Evolutionary conservation across 92 coral and sea anemone species (phyloP).

Genomic region (Actinostola sp.): DNA sequence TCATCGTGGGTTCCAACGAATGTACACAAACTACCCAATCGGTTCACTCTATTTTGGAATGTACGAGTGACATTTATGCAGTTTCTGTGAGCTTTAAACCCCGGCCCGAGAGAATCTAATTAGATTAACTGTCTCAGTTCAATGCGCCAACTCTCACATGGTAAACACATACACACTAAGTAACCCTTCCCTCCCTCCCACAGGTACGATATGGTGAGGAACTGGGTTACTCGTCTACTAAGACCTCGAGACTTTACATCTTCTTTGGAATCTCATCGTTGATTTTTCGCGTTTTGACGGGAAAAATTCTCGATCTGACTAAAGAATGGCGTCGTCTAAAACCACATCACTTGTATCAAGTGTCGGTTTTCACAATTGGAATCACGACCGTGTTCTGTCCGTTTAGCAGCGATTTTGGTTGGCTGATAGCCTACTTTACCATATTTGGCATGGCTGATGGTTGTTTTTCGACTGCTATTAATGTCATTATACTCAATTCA

Average conservation of each 20-base stretch:
- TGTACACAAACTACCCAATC: too few species aligned
- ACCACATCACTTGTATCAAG: slow-evolving; percentile 24
- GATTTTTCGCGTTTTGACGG: slow-evolving; percentile 24
- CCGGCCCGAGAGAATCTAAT: too few species aligned
- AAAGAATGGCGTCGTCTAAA: neutral
- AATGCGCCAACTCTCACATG: too few species aligned
- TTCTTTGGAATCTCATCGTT: slow-evolving; percentile 34
- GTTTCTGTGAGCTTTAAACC: too few species aligned
- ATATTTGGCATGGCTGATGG: slow-evolving; percentile 41
- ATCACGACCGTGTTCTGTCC: slow-evolving; percentile 42
- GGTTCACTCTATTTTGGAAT: too few species aligned
- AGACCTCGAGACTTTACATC: slow-evolving; percentile 34
- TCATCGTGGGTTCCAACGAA: too few species aligned
- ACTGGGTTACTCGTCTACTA: slow-evolving; percentile 15
- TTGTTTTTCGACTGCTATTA: slow-evolving; percentile 13
- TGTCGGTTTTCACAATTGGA: slow-evolving; percentile 13
- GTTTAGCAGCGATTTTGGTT: neutral
- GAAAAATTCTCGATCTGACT: slow-evolving; percentile 19
- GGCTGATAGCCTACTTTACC: slow-evolving; percentile 20
- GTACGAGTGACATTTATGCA: too few species aligned
- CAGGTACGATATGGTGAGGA: slow-evolving; percentile 51
- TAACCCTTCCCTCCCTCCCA: neutral
- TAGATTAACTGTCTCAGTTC: too few species aligned
- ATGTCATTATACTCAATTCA: slow-evolving; percentile 20
- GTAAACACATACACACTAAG: neutral